Conservation (phyloP, 2,113 vertebrate genomes). For the Dasyornis broadbenti region DNA sequence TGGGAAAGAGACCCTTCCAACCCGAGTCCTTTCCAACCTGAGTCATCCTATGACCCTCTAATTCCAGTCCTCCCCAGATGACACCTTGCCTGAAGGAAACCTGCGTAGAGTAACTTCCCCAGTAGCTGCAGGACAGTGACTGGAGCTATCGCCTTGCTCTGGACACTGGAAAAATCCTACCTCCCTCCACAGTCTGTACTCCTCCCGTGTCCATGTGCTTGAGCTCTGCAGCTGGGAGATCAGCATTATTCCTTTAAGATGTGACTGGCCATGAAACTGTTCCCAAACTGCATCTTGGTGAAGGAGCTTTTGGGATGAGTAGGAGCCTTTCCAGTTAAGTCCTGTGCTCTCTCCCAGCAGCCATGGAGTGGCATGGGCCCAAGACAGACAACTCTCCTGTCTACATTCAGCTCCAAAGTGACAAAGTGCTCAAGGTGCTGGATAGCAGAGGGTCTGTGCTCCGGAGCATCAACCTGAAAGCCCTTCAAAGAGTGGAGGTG, state of each 20-base stretch:
- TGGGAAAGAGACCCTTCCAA: not conserved
- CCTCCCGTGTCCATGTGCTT: not conserved
- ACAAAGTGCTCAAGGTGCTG: conserved; percentile 77
- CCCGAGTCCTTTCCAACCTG: not conserved
- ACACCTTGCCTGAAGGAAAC: not conserved
- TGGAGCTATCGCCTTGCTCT: not conserved
- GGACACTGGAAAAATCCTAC: not conserved
- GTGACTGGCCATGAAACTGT: not conserved
- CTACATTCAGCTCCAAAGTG: conserved; percentile 74
- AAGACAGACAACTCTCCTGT: conserved; percentile 67
- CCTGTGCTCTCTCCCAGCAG: conserved; percentile 61
- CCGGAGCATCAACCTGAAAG: conserved; percentile 74
- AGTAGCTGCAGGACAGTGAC: not conserved
- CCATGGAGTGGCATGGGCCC: conserved; percentile 85
- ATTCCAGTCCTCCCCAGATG: not conserved
- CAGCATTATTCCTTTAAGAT: not conserved
- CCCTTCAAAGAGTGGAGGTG: conserved; percentile 69
- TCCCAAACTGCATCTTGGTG: not conserved
- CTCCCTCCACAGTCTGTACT: not conserved
- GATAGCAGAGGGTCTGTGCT: conserved; percentile 70
- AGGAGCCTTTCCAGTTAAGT: not conserved
- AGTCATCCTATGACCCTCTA: not conserved
- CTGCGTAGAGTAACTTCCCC: not conserved
- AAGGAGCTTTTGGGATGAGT: not conserved
- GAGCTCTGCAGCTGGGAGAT: not conserved